Base-by-base conservation (phyloP, 2,797 vertebrate genomes). In the Poeciliopsis gracilis region DNA sequence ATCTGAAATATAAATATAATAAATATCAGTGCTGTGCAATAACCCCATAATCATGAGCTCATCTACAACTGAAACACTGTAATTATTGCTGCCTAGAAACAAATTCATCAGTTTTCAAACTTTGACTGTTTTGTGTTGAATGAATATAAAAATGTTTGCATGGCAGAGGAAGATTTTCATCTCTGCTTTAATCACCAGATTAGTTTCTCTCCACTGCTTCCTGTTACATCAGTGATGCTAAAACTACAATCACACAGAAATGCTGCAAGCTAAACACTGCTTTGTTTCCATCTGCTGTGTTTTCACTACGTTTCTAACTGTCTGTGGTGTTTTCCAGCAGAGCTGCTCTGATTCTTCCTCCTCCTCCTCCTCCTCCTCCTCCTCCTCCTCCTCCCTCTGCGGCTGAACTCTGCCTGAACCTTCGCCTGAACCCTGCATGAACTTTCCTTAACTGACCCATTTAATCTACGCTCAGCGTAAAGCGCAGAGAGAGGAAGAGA, bases 351-450 rank as follows among this genome's bases (percentile, higher is more conserved):
- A 25, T 78, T 72, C 82, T 46, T 59, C 82, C 80, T 28, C 59
- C 57, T 5, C n/a, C 30, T 77, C 82, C 55, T 4, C 55, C 30
- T 28, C 77, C 84, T 80, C 49, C 67, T 59, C 82, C 80, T 28
- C 59, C 57, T 59, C 82, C 80, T 28, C 59, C 57, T 80, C 49
- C 67, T 11, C 12, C 61, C 77, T 76, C 73, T 2, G 18, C 80
- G 38, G 80, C 78, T 93, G 90, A 94, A 93, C 93, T 92, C 85
- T 90, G 25, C 12, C 25, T 93, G 90, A 93, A 93, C 93, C 79
- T 73, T 36, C 59, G 45, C 77, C 79, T 93, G 92, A 94, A 93
- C 93, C 89, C 78, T 90, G 83, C 59, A 43, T 93, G 92, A 94
- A 93, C 93, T 83, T 89, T 1, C 4, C 76, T 87, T 86, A 91